A percentile compares a stretch with the other conserved stretches of the same genome.
Conservation (phyloP, 2,797 vertebrate genomes). For the Okamejei kenojei region DNA sequence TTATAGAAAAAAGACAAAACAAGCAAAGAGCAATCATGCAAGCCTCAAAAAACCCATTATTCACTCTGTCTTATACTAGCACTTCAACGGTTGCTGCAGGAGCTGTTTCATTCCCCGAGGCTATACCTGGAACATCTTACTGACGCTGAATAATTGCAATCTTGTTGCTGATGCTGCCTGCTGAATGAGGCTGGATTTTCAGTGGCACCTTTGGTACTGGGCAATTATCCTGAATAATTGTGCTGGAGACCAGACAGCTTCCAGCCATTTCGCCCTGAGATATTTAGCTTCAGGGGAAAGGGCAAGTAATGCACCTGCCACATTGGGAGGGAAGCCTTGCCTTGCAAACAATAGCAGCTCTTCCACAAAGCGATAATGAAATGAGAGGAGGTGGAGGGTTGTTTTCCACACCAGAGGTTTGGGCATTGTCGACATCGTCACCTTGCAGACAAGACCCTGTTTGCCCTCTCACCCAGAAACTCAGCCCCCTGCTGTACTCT, state of each 20-base stretch:
- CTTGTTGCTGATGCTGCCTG: no score
- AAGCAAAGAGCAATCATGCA: background rate
- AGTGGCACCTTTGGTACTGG: background rate
- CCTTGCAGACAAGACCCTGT: background rate
- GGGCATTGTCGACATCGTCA: background rate
- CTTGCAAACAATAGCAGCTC: background rate
- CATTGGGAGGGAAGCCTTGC: no score
- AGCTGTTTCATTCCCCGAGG: background rate
- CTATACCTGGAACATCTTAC: background rate
- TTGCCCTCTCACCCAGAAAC: background rate
- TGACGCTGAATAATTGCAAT: background rate
- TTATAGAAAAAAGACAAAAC: constrained; percentile 13
- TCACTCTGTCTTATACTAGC: background rate
- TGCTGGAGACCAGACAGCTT: background rate
- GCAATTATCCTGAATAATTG: background rate
- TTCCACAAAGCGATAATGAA: background rate
- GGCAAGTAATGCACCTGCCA: no score
- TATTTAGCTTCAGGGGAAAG: background rate
- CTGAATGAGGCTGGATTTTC: background rate
- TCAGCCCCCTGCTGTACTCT: no score
- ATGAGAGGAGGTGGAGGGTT: background rate
- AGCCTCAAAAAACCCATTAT: background rate
- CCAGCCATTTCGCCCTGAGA: background rate
- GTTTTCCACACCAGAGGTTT: background rate
- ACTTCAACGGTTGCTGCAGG: background rate